Percentiles rank a stretch among this genome's conserved stretches.
Evolutionary conservation across 1,140 invertebrate species (phyloP).

Genomic region (Bombus soroeensis): DNA sequence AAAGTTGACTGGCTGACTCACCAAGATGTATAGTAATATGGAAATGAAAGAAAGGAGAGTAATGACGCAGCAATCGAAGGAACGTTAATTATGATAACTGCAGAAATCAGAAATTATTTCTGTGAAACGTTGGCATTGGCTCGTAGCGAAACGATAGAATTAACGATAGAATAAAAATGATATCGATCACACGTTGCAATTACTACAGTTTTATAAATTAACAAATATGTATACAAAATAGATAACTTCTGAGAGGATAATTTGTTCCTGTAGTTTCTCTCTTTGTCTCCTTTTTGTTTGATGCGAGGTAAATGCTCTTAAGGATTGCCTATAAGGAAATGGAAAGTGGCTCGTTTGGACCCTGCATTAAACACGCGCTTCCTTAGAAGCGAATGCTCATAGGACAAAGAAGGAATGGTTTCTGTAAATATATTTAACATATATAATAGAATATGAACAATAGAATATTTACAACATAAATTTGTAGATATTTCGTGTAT

Average conservation of each 20-base stretch:
- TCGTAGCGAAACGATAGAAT: neutral
- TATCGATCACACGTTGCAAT: neutral
- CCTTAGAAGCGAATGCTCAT: neutral
- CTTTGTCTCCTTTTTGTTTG: neutral
- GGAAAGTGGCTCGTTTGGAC: neutral
- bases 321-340: constrained; percentile 1
- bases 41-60: constrained; percentile 14
- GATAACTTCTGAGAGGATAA: no score
- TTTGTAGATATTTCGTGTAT: neutral
- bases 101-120: neutral
- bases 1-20: constrained; percentile 20
- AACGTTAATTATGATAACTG: constrained; percentile 16
- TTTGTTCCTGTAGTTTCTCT: neutral
- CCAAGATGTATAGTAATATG: constrained; percentile 1
- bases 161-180: neutral
- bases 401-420: neutral
- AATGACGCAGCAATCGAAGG: neutral
- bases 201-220: neutral
- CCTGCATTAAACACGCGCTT: neutral
- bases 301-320: neutral
- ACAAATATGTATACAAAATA: neutral
- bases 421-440: no score
- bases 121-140: no score
- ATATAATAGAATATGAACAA: no score
- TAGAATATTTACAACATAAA: neutral